Base-by-base conservation (phyloP, 2,797 vertebrate genomes). In the Chaenodraco wilsoni region DNA sequence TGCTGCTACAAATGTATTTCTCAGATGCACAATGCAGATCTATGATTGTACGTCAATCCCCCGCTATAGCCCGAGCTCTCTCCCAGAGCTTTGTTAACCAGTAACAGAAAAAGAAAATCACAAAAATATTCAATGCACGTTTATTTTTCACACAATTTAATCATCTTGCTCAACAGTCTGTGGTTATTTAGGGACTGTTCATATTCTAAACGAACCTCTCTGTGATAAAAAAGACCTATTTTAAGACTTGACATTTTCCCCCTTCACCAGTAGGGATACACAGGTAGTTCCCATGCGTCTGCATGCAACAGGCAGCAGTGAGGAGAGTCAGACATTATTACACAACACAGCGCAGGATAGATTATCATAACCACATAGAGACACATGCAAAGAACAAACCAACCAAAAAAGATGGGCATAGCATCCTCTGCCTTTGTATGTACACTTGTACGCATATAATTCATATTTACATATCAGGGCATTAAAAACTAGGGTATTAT, bases 291-390 rank as follows among this genome's bases (percentile, higher is more conserved):
- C 93, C 95, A 95, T 95, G 95, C 95, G 87, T 94, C 91, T 94
- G 91, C 95, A 95, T 95, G 95, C 95, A 94, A 95, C 94, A 94
- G 95, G 94, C 93, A 95, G 94, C 94, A 93, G 94, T 93, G 93
- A 93, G 93, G 94, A 94, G 90, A 93, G 90, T 95, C 91, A 86
- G 90, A 95, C 94, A 89, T 89, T 92, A 92, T 91, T 92, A 93
- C 92, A 95, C 92, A 88, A 95, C 92, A 93, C 93, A 90, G 93
- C 89, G 94, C 93, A 94, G 91, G 93, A 95, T 93, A 95, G 93
- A 94, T 95, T 94, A 95, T 94, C 93, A 90, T 94, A 97, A 97
- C 97, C 96, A 97, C 96, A 96, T 96, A 97, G 95, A 97, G 95
- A 97, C 93, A 97, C 98, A 99, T 99, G 98, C 97, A 99, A 95